Base-by-base conservation (phyloP, 2,113 vertebrate genomes). In the Forbesichthys agassizii region DNA sequence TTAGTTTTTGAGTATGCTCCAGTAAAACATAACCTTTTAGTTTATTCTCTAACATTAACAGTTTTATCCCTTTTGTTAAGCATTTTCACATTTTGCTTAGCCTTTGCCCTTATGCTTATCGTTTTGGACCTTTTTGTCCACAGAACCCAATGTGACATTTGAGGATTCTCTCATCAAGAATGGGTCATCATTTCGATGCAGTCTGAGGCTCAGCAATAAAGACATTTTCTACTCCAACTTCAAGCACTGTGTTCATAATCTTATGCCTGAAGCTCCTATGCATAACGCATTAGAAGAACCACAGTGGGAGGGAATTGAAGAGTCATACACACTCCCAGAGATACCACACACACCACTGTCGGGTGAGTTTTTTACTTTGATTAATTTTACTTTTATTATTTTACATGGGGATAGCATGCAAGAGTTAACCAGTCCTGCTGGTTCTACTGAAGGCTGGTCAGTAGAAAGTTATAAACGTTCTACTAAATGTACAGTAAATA, bases 321-420 rank as follows among this genome's bases (percentile, higher is more conserved):
- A 89, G 75, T 18, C 46, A 6, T 93, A 92, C 71, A 73, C 9
- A 0, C 82, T 90, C 13, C 89, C 85, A 46, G 88, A 88, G 18
- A 66, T 93, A 36, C 93, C 91, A 0, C 12, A 33, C 65, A 68
- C 72, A 9, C 91, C 91, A 0, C 77, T 91, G 56, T 93, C 93
- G 87, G 90, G 93, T 93, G 80, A 49, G 14, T 12, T 1, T 11
- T n/a, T 33, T 1, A 16, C 42, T 5, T 20, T 4, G 2, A 7
- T 27, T 27, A 27, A 27, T 27, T 2, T 27, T 27, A 27, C 27
- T 20, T 20, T 20, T 20, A 20, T 20, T 20, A 20, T 20, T 20
- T 14, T 1, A 33, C 20, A 27, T 52, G 49, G 13, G 10, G 3
- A 42, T 5, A 42, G 36, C 36, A 42, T 5, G 36, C 3, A 42